Percentiles rank a stretch among this genome's conserved stretches.
Evolutionary conservation across 2,888 invertebrate genomes (phyloP).

Genomic region (Craniophora ligustri): DNA sequence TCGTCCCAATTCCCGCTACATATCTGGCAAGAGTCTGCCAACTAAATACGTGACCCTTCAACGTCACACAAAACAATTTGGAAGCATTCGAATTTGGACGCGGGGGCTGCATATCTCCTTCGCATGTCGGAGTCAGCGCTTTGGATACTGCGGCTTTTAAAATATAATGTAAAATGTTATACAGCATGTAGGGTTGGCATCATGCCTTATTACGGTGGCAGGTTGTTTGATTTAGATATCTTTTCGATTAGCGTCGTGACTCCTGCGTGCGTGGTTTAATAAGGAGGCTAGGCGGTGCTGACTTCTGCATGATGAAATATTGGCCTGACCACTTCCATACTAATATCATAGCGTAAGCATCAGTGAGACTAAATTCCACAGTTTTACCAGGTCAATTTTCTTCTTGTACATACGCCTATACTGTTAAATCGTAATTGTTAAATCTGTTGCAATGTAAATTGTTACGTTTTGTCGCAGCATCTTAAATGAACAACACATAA

Average conservation of each 20-base stretch:
- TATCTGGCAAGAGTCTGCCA: slow-evolving; percentile 38
- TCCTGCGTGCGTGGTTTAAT: no score
- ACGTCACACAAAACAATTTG: slow-evolving; percentile 54
- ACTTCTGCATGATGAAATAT: no score
- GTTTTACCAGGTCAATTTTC: no score
- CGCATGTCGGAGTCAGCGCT: slow-evolving; percentile 31
- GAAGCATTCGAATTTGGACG: slow-evolving; percentile 43
- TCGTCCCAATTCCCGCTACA: slow-evolving; percentile 37
- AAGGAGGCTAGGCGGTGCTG: no score
- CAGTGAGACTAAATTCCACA: no score
- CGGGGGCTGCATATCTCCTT: slow-evolving; percentile 34
- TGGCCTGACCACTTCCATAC: no score
- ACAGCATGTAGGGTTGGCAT: slow-evolving; percentile 20
- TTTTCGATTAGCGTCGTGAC: no score
- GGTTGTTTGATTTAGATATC: slow-evolving; percentile 7
- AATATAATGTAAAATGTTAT: slow-evolving; percentile 25
- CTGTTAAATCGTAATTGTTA: no score
- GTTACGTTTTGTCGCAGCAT: not conserved
- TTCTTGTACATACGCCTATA: no score
- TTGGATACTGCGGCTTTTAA: slow-evolving; percentile 17
- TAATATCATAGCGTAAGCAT: no score
- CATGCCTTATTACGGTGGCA: not conserved
- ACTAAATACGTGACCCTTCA: slow-evolving; percentile 58
- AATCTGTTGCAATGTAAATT: no score
- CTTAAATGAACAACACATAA: not conserved